Percentiles rank a stretch among this genome's conserved stretches.
These are phyloP conservation scores for Drosophila santomea DNA, from an alignment of 1,140 invertebrate species.

Conservation along the genomic window DNA sequence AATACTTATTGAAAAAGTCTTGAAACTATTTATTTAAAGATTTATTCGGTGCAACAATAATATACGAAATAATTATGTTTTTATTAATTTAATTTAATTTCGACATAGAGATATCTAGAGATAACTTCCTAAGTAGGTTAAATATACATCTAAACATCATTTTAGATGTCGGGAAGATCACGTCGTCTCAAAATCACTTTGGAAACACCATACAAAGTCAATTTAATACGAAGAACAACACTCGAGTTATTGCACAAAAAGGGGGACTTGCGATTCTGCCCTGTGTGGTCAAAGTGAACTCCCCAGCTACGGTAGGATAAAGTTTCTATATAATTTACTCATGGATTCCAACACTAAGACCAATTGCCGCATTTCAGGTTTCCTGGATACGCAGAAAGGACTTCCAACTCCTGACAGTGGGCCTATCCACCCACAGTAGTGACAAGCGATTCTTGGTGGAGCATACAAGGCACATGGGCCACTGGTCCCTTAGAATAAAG, in stretches of 20 bases:
- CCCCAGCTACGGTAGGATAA: conserved; percentile 89
- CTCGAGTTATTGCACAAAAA: conserved; percentile 89
- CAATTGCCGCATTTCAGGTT: conserved; percentile 85
- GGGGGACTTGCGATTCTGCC: conserved; percentile 90
- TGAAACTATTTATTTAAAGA: too few relatives aligned
- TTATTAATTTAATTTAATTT: background rate
- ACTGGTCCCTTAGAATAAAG: conserved; percentile 91
- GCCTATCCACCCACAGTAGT: conserved; percentile 89
- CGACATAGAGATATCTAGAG: background rate
- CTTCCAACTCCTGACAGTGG: conserved; percentile 90
- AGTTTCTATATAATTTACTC: too few relatives aligned
- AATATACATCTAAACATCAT: background rate
- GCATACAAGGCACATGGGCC: conserved; percentile 90
- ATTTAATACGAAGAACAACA: conserved; percentile 86
- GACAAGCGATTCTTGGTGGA: conserved; percentile 92
- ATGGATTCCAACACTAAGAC: too few relatives aligned
- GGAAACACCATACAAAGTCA: conserved; percentile 65
- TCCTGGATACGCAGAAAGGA: conserved; percentile 90
- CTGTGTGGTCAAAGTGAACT: conserved; percentile 89
- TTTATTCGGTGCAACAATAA: too few relatives aligned
- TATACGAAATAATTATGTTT: too few relatives aligned
- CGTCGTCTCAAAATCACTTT: conserved; percentile 79
- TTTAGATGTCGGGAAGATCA: conserved; percentile 80
- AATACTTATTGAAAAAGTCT: too few relatives aligned
- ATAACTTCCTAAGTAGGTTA: background rate